Conservation (phyloP, 2,113 vertebrate species). For the Tetrao urogallus region DNA sequence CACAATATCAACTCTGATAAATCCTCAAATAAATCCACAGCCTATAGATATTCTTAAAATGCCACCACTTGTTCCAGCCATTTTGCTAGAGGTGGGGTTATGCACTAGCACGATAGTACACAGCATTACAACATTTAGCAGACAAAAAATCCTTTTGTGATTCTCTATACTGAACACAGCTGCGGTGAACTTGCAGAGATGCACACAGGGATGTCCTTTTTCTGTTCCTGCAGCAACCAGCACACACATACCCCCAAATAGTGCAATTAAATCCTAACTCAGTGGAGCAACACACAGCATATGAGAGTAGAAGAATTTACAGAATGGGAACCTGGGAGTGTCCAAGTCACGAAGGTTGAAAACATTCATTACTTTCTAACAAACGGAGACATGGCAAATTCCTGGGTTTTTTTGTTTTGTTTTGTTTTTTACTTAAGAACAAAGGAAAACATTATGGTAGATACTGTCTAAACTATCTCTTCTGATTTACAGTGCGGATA, state of each 20-base stretch:
- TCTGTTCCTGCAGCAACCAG: background rate
- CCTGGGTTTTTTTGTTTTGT: too few relatives aligned
- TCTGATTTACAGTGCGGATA: background rate
- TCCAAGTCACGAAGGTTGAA: background rate
- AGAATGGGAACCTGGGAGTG: background rate
- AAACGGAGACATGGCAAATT: background rate
- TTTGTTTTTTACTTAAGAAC: background rate
- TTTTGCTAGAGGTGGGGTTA: background rate
- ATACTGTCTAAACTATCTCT: background rate
- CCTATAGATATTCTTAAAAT: background rate
- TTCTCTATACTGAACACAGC: background rate
- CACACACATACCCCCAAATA: background rate
- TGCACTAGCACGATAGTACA: background rate
- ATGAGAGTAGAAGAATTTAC: rapidly evolving
- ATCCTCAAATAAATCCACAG: background rate
- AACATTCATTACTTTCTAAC: background rate
- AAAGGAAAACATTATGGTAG: background rate
- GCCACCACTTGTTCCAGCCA: background rate
- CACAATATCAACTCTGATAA: background rate
- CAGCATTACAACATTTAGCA: background rate
- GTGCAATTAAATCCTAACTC: background rate
- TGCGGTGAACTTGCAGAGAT: background rate
- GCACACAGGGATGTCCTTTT: background rate
- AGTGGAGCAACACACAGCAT: background rate
- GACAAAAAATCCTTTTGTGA: background rate